Evolutionary conservation across 2,113 vertebrate species (phyloP), one percentile per base, ranked within the genome.

Genomic region (Centropus bengalensis): DNA sequence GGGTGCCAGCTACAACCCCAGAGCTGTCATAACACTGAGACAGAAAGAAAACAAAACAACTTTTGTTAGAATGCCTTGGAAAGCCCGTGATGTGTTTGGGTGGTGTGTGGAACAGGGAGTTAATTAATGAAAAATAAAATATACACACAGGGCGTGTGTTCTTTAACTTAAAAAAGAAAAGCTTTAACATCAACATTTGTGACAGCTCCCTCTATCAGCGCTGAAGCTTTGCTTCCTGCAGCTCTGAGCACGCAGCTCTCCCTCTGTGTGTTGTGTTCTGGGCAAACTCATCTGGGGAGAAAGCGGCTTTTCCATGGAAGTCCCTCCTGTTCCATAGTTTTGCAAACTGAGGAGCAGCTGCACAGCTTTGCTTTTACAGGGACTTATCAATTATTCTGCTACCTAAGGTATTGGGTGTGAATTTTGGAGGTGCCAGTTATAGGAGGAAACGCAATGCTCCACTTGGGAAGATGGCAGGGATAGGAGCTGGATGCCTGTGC

Each of bases 171-270:
- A 42, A 40, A 74, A 89, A 59, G 22, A 24, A 24, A 28, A 45
- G 11, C n/a, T 88, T 74, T 88, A 84, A 71, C 58, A 88, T 95
- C 93, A 89, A 80, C 94, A 82, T 32, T 82, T 28, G 33, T 97
- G 96, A 93, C 95, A 96, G 91, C 32, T 68, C 85, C 60, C 82
- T 95, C 56, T 81, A n/a, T 75, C 91, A 60, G 85, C 2, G 0
- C 32, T 16, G 59, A 74, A 67, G 68, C 56, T 96, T 89, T 28
- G 83, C 86, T 97, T 97, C 95, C 94, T 91, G 87, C 86, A 12
- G 52, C 40, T 84, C 68, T 1, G 67, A 75, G 84, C 6, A 10
- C 3, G 78, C 21, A 4, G 30, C 19, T 44, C 52, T 59, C 16
- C 49, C 62, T 64, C 86, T n/a, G 17, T 15, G 82, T 36, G 9